Percentiles rank a stretch among this genome's conserved stretches.
These are phyloP conservation scores for Globicephala melas DNA, from an alignment of 2,113 vertebrate species.

Conservation along the genomic window DNA sequence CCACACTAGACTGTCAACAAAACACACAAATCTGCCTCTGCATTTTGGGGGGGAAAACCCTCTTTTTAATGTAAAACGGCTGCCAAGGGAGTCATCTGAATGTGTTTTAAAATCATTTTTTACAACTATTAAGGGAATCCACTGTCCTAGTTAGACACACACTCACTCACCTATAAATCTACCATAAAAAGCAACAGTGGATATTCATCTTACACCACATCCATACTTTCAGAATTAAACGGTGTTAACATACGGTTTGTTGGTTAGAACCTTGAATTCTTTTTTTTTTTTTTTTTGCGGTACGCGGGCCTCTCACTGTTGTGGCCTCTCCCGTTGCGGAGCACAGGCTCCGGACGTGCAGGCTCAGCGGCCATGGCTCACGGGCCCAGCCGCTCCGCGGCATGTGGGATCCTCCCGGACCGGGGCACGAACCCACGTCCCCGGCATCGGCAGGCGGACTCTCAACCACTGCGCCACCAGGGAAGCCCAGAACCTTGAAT, in stretches of 20 bases:
- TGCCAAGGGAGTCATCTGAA: background rate
- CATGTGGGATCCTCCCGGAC: no score
- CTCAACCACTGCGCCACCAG: no score
- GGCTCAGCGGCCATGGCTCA: no score
- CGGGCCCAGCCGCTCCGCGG: accelerated
- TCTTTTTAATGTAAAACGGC: background rate
- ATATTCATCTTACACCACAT: background rate
- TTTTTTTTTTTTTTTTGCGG: background rate
- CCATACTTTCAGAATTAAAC: background rate
- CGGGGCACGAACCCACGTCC: no score
- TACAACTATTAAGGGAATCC: background rate
- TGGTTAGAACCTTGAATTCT: background rate
- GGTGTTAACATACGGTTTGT: background rate
- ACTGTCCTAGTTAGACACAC: background rate
- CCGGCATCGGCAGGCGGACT: no score
- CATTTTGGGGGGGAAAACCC: background rate
- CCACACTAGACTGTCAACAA: background rate
- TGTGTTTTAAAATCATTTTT: background rate
- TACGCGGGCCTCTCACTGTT: no score
- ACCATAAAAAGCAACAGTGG: background rate
- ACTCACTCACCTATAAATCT: no score
- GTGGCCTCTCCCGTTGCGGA: no score
- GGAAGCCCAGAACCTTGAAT: background rate
- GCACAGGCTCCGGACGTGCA: no score
- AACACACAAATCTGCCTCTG: background rate